Evolutionary conservation across 2,797 vertebrate genomes (phyloP).

Genomic region (Danionella dracula): DNA sequence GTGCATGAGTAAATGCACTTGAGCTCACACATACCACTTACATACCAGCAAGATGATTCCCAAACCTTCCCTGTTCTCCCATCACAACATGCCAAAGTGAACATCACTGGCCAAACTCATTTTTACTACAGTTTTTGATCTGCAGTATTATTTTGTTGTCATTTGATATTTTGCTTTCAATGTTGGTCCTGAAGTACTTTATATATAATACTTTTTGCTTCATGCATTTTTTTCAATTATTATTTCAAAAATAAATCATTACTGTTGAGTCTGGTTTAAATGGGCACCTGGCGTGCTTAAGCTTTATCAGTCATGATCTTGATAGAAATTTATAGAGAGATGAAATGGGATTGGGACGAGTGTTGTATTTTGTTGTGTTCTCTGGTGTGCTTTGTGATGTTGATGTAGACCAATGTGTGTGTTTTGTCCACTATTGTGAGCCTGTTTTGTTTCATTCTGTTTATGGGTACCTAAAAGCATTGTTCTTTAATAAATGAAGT

Average conservation of each 20-base stretch:
- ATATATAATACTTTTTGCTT: too few relatives aligned
- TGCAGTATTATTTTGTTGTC: neutral
- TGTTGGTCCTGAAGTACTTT: too few relatives aligned
- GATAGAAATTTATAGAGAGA: neutral
- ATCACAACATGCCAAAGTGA: slow-evolving; percentile 10
- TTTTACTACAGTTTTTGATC: neutral
- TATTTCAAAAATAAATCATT: too few relatives aligned
- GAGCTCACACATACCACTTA: slow-evolving; percentile 31
- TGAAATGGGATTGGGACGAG: neutral
- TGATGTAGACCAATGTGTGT: neutral
- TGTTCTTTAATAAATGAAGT: neutral
- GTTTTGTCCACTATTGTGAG: neutral
- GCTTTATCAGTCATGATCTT: neutral
- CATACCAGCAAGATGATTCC: neutral
- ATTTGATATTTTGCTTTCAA: neutral
- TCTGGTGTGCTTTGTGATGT: slow-evolving; percentile 4
- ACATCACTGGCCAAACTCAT: neutral
- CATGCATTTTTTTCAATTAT: too few relatives aligned
- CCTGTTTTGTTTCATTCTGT: neutral
- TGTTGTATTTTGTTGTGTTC: neutral
- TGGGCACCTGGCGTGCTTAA: too few relatives aligned
- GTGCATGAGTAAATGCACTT: slow-evolving; percentile 87
- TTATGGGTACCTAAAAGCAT: neutral
- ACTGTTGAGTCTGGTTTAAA: too few relatives aligned
- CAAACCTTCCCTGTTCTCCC: neutral